Evolutionary conservation across 2,113 vertebrate species (phyloP), one percentile per base, ranked within the genome.

Genomic region (Xenopus laevis): DNA sequence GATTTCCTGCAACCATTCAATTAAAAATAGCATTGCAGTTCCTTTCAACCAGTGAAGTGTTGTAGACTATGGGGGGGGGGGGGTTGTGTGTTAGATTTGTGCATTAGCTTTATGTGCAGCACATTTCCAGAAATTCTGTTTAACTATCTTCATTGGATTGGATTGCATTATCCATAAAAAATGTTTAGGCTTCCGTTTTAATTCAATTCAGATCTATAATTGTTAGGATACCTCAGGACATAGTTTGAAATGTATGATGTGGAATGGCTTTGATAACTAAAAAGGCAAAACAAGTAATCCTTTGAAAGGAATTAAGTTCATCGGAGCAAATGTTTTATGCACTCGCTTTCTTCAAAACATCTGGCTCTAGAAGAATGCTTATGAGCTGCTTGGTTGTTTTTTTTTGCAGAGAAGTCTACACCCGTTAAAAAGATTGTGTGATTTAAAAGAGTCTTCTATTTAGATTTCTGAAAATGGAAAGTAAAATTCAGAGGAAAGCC

Each of bases 181-280:
- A 17, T 72, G 71, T 72, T 71, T 65, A 65, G 44, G 17, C 52
- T 72, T 65, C 47, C n/a, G 16, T 72, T 13, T 64, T 55, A 72
- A 65, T 64, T 52, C 40, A 74, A 27, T 67, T 8, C 47, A 15
- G 59, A 21, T 67, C 64, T 59, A 3, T 10, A 74, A 47, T 67
- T 27, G 23, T 20, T 30, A 44, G 64, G 12, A 52, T 65, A 72
- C 71, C 61, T 72, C 30, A 55, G 62, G 71, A 61, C 63, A 57
- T 72, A 65, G 64, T 72, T 72, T 65, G 52, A 72, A 72, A 72
- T 72, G 71, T 52, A 72, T 72, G 71, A 72, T 64, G 50, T 61
- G 50, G 27, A 72, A 33, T 52, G n/a, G 15, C 71, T 72, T 65
- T 65, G 61, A 72, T 55, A 65, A 64, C 46, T 65, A 65, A 63